Evolutionary conservation across 2,888 invertebrate species (phyloP).

Genomic region (Dromius quadrimaculatus): DNA sequence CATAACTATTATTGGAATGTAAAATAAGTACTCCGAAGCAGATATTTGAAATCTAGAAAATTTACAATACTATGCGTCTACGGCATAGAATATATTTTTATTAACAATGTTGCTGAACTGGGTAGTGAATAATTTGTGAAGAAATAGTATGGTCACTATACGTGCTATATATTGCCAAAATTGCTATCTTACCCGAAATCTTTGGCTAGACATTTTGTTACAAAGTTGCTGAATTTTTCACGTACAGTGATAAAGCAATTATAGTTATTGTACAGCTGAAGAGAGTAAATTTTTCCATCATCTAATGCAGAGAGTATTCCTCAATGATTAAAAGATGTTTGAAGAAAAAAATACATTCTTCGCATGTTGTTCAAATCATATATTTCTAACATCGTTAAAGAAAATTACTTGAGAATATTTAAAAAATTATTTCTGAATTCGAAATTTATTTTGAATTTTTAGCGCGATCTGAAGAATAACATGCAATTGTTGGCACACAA

Average conservation of each 20-base stretch:
- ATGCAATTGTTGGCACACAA: no score
- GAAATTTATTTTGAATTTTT: no score
- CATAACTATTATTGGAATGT: slow-evolving; percentile 28
- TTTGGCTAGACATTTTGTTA: background rate
- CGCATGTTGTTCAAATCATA: no score
- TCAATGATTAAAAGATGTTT: no score
- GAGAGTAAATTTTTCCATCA: no score
- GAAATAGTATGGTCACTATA: background rate
- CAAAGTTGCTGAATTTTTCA: background rate
- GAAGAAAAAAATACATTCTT: no score
- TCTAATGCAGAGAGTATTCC: no score
- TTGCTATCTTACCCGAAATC: background rate
- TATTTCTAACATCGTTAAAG: no score
- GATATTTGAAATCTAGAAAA: slow-evolving; percentile 16
- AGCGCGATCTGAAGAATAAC: no score
- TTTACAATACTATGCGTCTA: slow-evolving; percentile 22
- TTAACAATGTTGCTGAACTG: slow-evolving; percentile 37
- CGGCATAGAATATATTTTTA: slow-evolving; percentile 30
- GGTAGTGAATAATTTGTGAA: slow-evolving; percentile 10
- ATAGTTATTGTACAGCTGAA: background rate
- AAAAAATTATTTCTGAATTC: no score
- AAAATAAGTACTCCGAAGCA: slow-evolving; percentile 24
- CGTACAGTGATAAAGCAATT: slow-evolving; percentile 8
- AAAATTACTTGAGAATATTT: no score
- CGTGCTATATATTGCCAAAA: slow-evolving; percentile 6